Percentiles rank a stretch among this genome's conserved stretches.
Evolutionary conservation across 1,140 invertebrate species (phyloP).

Genomic region (Piezodorus guildinii): DNA sequence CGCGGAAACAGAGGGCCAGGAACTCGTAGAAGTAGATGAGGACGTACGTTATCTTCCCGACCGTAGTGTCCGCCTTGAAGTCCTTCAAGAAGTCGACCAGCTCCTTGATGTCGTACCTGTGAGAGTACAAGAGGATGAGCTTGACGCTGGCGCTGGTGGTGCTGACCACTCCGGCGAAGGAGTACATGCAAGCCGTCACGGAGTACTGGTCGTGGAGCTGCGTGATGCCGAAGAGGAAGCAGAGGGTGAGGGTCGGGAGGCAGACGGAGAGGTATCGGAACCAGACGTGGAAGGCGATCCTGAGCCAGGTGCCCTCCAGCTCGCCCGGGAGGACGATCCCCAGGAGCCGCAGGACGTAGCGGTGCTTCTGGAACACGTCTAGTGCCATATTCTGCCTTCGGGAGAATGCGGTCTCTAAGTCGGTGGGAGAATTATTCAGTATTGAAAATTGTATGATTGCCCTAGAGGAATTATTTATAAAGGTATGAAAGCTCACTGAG

Average conservation of each 20-base stretch:
- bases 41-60: not conserved
- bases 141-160: not conserved
- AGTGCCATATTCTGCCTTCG: not conserved
- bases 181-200: not conserved
- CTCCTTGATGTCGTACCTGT: constrained; percentile 2
- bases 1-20: not conserved
- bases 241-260: not conserved
- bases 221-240: not conserved
- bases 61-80: not conserved
- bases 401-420: too few relatives aligned
- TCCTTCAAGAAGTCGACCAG: not conserved
- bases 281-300: not conserved
- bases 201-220: not conserved
- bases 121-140: not conserved
- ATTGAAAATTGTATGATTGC: too few relatives aligned
- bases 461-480: too few relatives aligned
- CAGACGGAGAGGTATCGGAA: not conserved
- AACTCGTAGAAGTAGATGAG: not conserved
- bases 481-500: too few relatives aligned
- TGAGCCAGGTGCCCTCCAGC: not conserved
- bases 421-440: too few relatives aligned
- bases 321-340: not conserved
- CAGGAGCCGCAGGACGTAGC: not conserved
- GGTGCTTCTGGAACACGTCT: not conserved
- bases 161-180: constrained; percentile 1